A percentile compares a stretch with the other conserved stretches of the same genome.
Conservation (phyloP, 2,888 invertebrate species). For the Zygaena filipendulae region DNA sequence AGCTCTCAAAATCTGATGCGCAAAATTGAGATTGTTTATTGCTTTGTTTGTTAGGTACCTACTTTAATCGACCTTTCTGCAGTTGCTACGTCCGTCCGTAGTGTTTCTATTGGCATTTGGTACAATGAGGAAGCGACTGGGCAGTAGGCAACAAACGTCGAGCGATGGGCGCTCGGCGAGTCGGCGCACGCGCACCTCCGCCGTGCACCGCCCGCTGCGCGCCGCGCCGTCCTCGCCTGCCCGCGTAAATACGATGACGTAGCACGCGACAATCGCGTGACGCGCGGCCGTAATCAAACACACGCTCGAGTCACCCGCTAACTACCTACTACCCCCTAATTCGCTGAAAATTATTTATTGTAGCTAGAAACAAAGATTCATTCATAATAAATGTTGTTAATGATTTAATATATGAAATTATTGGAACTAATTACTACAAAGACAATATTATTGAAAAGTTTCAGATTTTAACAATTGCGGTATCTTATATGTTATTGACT, state of each 20-base stretch:
- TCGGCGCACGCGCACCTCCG: conserved; percentile 34
- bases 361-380: neutral
- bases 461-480: too few relatives aligned
- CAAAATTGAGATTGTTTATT: too few relatives aligned
- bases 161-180: conserved; percentile 29
- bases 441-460: too few relatives aligned
- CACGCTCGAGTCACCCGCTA: conserved; percentile 13
- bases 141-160: too few relatives aligned
- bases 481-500: too few relatives aligned
- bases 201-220: conserved; percentile 21
- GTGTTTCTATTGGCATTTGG: too few relatives aligned
- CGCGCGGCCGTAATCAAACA: conserved; percentile 22
- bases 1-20: too few relatives aligned
- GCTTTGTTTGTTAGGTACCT: too few relatives aligned
- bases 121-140: too few relatives aligned
- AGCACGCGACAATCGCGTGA: conserved; percentile 40
- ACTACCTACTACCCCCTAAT: neutral
- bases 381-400: neutral
- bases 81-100: too few relatives aligned
- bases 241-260: conserved; percentile 45
- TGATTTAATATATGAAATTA: neutral
- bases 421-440: too few relatives aligned
- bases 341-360: neutral
- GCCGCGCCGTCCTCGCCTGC: conserved; percentile 22
- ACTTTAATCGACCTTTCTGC: too few relatives aligned